Evolutionary conservation across 2,113 vertebrate genomes (phyloP), one percentile per base, ranked within the genome.

Genomic region (Stigmatopora nigra): DNA sequence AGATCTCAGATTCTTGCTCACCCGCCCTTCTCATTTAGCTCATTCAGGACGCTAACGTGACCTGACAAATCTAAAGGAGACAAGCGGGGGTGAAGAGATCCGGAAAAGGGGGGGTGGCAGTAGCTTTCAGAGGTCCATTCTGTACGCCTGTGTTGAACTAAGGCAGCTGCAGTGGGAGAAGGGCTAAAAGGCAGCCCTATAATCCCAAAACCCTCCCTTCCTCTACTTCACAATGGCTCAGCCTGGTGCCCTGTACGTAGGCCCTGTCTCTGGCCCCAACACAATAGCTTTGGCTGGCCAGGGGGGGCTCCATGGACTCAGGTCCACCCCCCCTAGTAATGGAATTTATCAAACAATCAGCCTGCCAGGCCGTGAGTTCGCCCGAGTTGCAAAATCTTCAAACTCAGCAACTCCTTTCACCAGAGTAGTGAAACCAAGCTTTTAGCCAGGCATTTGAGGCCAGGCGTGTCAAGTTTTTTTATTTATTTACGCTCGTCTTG

Each of bases 281-380:
- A 90, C 81, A 88, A 88, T 81, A 70, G 71, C 11, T 75, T 63
- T 61, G 77, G 60, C 78, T 60, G 61, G 82, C 74, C 72, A 73
- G 76, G 72, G 52, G 71, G 64, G 64, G 61, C n/a, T n/a, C n/a
- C n/a, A n/a, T 44, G 55, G 68, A 68, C 64, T 60, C 68, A 73
- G 63, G 73, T 83, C 79, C 72, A 78, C 47, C 82, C 76, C 68
- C 72, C 78, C 84, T 69, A 84, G 82, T 81, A 70, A 78, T 87
- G 83, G 84, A 88, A 88, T 88, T 86, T 72, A 68, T 73, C 78
- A 72, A 82, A 82, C 81, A 89, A 85, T 88, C 76, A 69, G 64
- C 71, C 72, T 76, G 63, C 66, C 68, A 64, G 72, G 73, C 38
- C n/a, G 62, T 51, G 4, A 63, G 64, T 68, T n/a, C n/a, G n/a